phyloP scores from a whole-genome alignment of 1,140 invertebrate genomes.

The Callitettix versicolor region DNA sequence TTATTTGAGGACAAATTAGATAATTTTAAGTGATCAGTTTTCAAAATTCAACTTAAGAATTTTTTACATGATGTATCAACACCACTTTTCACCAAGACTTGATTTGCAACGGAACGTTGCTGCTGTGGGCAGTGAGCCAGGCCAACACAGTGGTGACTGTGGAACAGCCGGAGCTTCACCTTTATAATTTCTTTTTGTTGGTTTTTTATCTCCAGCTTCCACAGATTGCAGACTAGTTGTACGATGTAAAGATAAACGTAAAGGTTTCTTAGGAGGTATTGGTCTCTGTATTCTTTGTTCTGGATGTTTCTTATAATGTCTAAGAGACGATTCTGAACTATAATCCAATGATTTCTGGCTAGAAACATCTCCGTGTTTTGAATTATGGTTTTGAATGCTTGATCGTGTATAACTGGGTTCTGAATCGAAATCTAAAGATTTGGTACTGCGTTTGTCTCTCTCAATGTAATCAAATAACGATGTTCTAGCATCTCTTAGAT shows the following conservation, averaged over 20 bases:
- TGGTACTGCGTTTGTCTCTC: constrained; percentile 45
- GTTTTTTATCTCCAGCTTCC: constrained; percentile 36
- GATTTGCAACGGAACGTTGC: constrained; percentile 28
- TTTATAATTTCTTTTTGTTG: constrained; percentile 43
- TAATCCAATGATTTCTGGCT: constrained; percentile 18
- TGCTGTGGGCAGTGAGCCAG: background rate
- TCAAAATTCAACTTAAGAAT: constrained; percentile 28
- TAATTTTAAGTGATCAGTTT: constrained; percentile 35
- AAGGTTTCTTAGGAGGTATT: constrained; percentile 71
- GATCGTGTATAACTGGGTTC: constrained; percentile 40
- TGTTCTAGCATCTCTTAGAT: constrained; percentile 29
- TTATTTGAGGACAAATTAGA: no score
- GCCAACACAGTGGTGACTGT: constrained; percentile 5
- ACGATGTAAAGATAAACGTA: constrained; percentile 67
- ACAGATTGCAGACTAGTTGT: constrained; percentile 71
- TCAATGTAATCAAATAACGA: constrained; percentile 26
- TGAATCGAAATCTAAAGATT: constrained; percentile 54
- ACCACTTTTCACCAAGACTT: constrained; percentile 34
- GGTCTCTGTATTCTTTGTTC: constrained; percentile 37
- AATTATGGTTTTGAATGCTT: constrained; percentile 30
- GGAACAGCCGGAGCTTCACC: constrained; percentile 36
- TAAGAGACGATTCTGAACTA: constrained; percentile 26
- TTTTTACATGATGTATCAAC: no score
- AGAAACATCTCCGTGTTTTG: constrained; percentile 18
- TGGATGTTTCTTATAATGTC: constrained; percentile 37